Percentiles rank a stretch among this genome's conserved stretches.
Conservation (phyloP, 2,888 invertebrate species). For the Cetonia aurata region DNA sequence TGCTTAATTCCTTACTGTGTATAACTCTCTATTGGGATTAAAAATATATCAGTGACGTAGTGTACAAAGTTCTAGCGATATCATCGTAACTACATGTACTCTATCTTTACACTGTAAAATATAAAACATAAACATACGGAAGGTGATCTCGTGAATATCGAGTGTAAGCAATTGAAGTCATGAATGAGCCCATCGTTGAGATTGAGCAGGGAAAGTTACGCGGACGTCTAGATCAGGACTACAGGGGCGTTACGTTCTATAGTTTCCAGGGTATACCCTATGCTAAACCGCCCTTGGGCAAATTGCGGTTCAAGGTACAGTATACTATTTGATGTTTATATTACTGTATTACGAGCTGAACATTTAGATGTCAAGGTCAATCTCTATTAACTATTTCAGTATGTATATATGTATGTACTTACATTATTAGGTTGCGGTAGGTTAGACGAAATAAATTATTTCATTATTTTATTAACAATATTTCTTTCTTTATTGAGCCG, state of each 20-base stretch:
- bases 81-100: constrained; percentile 3
- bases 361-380: too few relatives aligned
- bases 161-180: not conserved
- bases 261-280: constrained; percentile 64
- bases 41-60: constrained; percentile 1
- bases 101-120: constrained; percentile 5
- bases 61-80: constrained; percentile 5
- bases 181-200: constrained; percentile 45
- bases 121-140: constrained; percentile 5
- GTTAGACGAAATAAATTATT: too few relatives aligned
- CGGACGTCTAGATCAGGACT: constrained; percentile 56
- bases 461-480: too few relatives aligned
- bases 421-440: too few relatives aligned
- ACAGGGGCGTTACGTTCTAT: constrained; percentile 56
- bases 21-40: too few relatives aligned
- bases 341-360: too few relatives aligned
- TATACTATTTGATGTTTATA: not conserved
- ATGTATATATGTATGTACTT: too few relatives aligned
- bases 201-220: constrained; percentile 56
- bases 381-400: too few relatives aligned
- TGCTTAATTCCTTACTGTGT: too few relatives aligned
- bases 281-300: constrained; percentile 62
- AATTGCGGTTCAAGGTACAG: constrained; percentile 62
- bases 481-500: too few relatives aligned
- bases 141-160: not conserved